Evolutionary conservation across 2,888 invertebrate species (phyloP), one percentile per base, ranked within the genome.

Genomic region (Himalopsyche japonica): DNA sequence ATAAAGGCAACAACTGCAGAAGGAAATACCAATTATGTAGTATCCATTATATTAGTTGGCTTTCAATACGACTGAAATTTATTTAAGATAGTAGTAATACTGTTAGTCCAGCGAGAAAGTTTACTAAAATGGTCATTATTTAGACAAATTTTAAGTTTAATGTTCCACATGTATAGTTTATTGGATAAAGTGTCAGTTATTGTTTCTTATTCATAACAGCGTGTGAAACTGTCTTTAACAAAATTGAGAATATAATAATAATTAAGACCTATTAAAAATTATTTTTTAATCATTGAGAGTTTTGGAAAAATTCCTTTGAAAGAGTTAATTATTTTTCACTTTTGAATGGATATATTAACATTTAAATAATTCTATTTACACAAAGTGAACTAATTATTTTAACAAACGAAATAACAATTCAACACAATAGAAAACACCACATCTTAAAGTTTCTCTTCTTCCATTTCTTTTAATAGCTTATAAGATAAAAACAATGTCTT

Each of bases 401-500:
- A 57, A 57, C 24, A 76, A 30, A 76, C 76, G 30, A 76, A 76
- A 76, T 76, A 76, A 76, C 34, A 76, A 76, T 32, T 32, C 34
- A 76, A 76, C 18, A 76, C 30, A 8, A 70, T 27, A 24, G 20
- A 70, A 70, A 70, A 70, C 20, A 27, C 20, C n/a, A 70, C 5
- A 5, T 34, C 34, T 32, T 30, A 30, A 15, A 30, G 76, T 76
- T 76, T 76, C 32, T 32, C 32, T 76, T 30, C 18, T 79, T 79
- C 47, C 4, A 20, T 79, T 89, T 89, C 93, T 87, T 91, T 90
- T 70, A 89, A 88, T 89, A 90, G 92, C 88, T 92, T 93, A 88
- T 93, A 93, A 87, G 94, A 93, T 85, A 91, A 90, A 89, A 96
- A 95, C 85, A 97, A 92, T 81, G 92, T 91, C 88, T 93, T 94